Evolutionary conservation across 2,888 invertebrate genomes (phyloP).

Genomic region (Rotaria sp.): DNA sequence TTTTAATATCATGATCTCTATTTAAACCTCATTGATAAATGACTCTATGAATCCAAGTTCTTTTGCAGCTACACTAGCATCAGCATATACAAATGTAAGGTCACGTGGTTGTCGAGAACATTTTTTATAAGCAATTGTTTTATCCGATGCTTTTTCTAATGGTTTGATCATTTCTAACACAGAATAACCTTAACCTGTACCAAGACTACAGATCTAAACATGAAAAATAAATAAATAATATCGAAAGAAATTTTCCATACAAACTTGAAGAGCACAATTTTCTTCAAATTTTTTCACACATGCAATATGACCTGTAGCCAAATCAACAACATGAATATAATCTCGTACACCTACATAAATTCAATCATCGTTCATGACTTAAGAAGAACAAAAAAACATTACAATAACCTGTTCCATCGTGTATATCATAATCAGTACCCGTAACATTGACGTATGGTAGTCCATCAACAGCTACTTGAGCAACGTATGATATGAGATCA

Average conservation of each 20-base stretch:
- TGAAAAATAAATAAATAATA: background rate
- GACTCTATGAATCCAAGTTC: slow-evolving; percentile 79
- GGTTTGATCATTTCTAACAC: slow-evolving; percentile 78
- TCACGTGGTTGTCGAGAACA: slow-evolving; percentile 73
- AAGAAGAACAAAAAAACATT: no score
- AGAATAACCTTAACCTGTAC: slow-evolving; percentile 82
- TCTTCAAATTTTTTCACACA: slow-evolving; percentile 67
- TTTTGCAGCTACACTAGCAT: slow-evolving; percentile 70
- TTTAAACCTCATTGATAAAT: no score
- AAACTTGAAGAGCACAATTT: slow-evolving; percentile 51
- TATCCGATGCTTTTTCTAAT: slow-evolving; percentile 76
- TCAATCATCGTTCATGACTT: background rate
- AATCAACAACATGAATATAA: slow-evolving; percentile 81
- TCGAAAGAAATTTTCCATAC: background rate
- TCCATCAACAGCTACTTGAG: slow-evolving; percentile 82
- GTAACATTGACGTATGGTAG: slow-evolving; percentile 75
- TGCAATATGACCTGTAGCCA: slow-evolving; percentile 75
- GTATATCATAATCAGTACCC: slow-evolving; percentile 82
- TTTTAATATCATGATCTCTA: no score
- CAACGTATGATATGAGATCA: slow-evolving; percentile 90
- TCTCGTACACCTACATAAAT: slow-evolving; percentile 71
- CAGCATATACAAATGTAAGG: slow-evolving; percentile 81
- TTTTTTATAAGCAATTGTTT: slow-evolving; percentile 57
- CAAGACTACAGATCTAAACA: slow-evolving; percentile 76
- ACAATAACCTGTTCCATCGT: slow-evolving; percentile 79